Percentiles rank a stretch among this genome's conserved stretches.
Conservation (phyloP, 92 coral and sea anemone genomes). For the Pocillopora grandis region DNA sequence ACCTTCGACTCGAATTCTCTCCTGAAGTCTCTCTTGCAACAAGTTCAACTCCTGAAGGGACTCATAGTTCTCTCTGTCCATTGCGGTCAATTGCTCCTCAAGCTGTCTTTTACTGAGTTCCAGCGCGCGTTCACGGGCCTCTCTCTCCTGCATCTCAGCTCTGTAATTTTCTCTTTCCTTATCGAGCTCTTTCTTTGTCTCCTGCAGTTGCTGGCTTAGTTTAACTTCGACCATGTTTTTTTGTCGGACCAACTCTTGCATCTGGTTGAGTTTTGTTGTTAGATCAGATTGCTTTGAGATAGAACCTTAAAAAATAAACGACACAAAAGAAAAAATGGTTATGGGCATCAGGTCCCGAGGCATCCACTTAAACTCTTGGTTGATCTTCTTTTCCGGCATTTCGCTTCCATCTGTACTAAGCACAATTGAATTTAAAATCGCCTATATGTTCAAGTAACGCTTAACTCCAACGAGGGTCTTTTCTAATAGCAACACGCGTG, state of each 20-base stretch:
- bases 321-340: not conserved
- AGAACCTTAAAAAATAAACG: conserved; percentile 8
- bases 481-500: no score
- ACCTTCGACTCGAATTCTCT: conserved; percentile 75
- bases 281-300: conserved; percentile 49
- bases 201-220: conserved; percentile 69
- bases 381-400: no score
- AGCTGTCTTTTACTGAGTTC: conserved; percentile 77
- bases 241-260: conserved; percentile 75
- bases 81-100: conserved; percentile 76
- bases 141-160: conserved; percentile 62
- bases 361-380: no score
- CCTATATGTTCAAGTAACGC: no score
- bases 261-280: conserved; percentile 65
- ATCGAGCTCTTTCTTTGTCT: conserved; percentile 66
- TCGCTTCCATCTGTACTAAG: no score
- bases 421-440: no score
- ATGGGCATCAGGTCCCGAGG: no score
- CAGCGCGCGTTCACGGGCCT: conserved; percentile 66
- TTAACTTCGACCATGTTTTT: conserved; percentile 66
- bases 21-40: conserved; percentile 72
- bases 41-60: conserved; percentile 57
- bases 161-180: conserved; percentile 64
- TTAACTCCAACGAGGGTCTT: no score
- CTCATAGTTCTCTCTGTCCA: conserved; percentile 84